phyloP scores from a whole-genome alignment of 2,113 vertebrate species.

The Ardeotis arabs region DNA sequence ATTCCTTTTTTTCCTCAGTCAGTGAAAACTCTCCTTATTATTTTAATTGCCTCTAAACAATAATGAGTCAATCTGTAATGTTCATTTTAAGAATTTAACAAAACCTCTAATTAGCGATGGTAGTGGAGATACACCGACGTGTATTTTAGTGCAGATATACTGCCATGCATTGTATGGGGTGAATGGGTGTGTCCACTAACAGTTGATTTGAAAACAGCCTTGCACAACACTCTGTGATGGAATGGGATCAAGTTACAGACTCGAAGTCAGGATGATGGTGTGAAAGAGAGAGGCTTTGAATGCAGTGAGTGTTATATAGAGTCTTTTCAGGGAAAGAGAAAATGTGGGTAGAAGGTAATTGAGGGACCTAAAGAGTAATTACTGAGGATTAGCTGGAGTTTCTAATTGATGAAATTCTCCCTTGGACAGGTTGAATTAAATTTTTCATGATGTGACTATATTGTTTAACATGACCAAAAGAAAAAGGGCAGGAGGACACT shows the following conservation, averaged over 20 bases:
- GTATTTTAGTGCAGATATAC: not conserved
- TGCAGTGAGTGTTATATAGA: not conserved
- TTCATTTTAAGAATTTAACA: not conserved
- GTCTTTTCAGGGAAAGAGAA: not conserved
- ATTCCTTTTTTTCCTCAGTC: not conserved
- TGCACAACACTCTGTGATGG: not conserved
- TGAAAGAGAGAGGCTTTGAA: not conserved
- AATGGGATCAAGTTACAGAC: not conserved
- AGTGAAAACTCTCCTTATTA: not conserved
- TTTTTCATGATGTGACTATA: not conserved
- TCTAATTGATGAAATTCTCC: not conserved
- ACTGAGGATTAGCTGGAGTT: not conserved
- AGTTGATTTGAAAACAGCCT: not conserved
- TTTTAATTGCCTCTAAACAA: not conserved
- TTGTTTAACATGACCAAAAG: not conserved
- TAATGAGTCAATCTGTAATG: not conserved
- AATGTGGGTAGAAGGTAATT: not conserved
- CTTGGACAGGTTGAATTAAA: not conserved
- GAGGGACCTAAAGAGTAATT: not conserved
- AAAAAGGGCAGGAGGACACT: not conserved
- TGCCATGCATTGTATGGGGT: not conserved
- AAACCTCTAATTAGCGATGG: not conserved
- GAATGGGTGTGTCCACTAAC: not conserved
- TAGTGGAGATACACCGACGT: not conserved
- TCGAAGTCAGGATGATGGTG: not conserved